phyloP scores from a whole-genome alignment of 2,797 vertebrate genomes.

The Urocyon cinereoargenteus region DNA sequence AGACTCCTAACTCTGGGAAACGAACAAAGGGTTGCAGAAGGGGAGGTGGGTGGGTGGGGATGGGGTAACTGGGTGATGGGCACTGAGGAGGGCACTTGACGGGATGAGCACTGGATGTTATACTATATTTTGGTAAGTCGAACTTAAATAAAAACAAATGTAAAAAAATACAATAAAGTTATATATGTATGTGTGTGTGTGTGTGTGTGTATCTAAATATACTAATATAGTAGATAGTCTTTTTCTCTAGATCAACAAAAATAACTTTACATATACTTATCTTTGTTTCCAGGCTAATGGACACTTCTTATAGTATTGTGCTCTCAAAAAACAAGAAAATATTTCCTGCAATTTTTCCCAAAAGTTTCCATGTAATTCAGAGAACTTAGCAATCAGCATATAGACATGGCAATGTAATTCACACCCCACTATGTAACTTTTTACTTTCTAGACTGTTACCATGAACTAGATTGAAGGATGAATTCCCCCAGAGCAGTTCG shows the following conservation, averaged over 20 bases:
- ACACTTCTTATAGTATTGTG: neutral
- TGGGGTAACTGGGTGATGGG: no score
- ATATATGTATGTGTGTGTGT: neutral
- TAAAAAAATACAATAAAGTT: neutral
- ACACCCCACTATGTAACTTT: neutral
- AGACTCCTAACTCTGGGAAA: no score
- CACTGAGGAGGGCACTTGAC: no score
- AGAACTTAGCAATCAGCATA: neutral
- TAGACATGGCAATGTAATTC: neutral
- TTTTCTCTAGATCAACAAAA: slow-evolving; percentile 36
- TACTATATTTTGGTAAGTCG: no score
- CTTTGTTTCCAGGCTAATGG: slow-evolving; percentile 37
- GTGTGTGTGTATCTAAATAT: neutral
- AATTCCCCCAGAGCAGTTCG: neutral
- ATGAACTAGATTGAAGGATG: neutral
- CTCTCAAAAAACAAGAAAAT: slow-evolving; percentile 40
- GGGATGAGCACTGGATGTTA: no score
- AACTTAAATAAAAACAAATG: no score
- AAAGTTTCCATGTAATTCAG: slow-evolving; percentile 17
- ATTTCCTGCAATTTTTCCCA: slow-evolving; percentile 39
- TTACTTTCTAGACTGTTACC: neutral
- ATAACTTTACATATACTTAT: neutral
- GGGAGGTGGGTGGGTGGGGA: no score
- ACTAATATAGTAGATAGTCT: neutral
- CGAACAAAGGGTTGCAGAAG: no score